These are phyloP conservation scores for Ondatra zibethicus DNA, from an alignment of 2,113 vertebrate genomes.

Conservation along the genomic window DNA sequence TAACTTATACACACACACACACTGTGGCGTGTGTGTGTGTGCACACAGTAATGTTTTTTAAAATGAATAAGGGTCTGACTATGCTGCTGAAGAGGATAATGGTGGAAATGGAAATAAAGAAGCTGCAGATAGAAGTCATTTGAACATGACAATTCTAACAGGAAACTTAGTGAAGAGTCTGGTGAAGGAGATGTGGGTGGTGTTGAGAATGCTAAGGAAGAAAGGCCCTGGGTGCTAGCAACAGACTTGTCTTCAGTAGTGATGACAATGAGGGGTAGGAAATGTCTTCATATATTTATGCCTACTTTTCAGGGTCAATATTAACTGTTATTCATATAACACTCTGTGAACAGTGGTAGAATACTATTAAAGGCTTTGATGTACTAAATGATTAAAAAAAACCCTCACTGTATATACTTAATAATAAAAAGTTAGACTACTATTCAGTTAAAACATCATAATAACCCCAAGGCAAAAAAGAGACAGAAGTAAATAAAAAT, in stretches of 20 bases:
- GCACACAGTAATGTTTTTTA: not conserved
- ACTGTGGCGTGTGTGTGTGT: no score
- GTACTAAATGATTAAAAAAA: slow-evolving; percentile 63
- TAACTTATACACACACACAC: not conserved
- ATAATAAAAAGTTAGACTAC: slow-evolving; percentile 67
- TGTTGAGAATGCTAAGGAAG: not conserved
- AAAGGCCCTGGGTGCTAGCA: slow-evolving; percentile 87
- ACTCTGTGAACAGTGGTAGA: slow-evolving; percentile 39
- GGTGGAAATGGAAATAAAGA: not conserved
- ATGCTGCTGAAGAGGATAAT: not conserved
- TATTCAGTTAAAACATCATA: slow-evolving; percentile 72
- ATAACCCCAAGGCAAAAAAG: slow-evolving; percentile 53
- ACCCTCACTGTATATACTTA: slow-evolving; percentile 72
- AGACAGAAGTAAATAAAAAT: not conserved
- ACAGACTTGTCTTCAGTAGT: slow-evolving; percentile 90
- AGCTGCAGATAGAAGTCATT: not conserved
- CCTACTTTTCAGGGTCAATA: slow-evolving; percentile 54
- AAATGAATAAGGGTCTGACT: not conserved
- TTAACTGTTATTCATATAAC: not conserved
- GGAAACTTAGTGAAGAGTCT: not conserved
- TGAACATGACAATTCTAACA: not conserved
- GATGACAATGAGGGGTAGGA: slow-evolving; percentile 84
- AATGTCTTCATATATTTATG: not conserved
- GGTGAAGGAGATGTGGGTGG: not conserved
- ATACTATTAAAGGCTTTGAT: slow-evolving; percentile 75